Base-by-base conservation (phyloP, 2,113 vertebrate genomes). In the Anser cygnoides region DNA sequence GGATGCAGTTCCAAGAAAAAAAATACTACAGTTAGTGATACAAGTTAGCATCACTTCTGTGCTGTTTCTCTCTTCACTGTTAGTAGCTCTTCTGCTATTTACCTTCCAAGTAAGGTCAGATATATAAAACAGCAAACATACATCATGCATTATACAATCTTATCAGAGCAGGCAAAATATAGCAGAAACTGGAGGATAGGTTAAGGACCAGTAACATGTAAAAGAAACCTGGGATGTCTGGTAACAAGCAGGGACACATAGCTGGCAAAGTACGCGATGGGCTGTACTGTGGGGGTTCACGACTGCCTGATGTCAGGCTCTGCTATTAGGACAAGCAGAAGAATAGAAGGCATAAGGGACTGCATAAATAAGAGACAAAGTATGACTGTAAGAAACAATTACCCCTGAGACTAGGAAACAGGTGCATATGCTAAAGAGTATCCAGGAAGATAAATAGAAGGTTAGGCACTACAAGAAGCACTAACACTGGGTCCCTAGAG, bases 261-360 rank as follows among this genome's bases (percentile, higher is more conserved):
- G 31, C 33, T 28, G 16, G 39, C 46, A 67, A 46, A 23, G 25
- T 2, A 61, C 0, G 2, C 8, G 15, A 19, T 11, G 26, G 25
- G 28, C 70, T 82, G 4, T 14, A 28, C 46, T 22, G 41, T 1
- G 0, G 17, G 28, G 28, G 18, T 52, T 21, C 8, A 3, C 0
- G 9, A 28, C 2, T 33, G 10, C 41, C 43, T 19, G n/a, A 28
- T 10, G 41, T 31, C 50, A 31, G 26, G 43, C n/a, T 82, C 55
- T 82, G 43, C 11, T 50, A 31, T n/a, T 29, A 26, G 57, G 57
- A 41, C 13, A 52, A 28, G 50, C 7, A 35, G 5, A 63, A 50
- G 28, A 55, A 14, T 1, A 21, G 43, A 29, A 41, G 50, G 22
- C 19, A 8, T 4, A 59, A 52, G 10, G 14, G 16, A 65, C 43